Conservation (phyloP, 1,140 invertebrate genomes). For the Drosophila paulistorum region DNA sequence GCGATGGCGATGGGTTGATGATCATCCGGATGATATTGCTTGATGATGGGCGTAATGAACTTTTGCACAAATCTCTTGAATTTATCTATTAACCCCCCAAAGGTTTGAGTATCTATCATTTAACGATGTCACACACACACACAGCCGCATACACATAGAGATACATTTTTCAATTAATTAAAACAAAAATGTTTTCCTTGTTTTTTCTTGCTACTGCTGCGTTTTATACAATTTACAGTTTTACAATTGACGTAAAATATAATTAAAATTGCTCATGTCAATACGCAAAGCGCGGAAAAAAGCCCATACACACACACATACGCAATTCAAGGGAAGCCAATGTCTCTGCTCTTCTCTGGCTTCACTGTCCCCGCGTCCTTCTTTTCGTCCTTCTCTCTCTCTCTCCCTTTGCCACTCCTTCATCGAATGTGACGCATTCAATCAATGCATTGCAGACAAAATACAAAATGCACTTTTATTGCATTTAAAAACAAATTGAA, state of each 20-base stretch:
- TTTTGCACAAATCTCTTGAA: constrained; percentile 42
- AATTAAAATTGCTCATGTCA: constrained; percentile 75
- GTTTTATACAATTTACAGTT: constrained; percentile 54
- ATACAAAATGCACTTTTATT: constrained; percentile 78
- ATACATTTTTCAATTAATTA: constrained; percentile 78
- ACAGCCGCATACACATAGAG: constrained; percentile 2
- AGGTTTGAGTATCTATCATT: constrained; percentile 36
- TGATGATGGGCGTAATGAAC: constrained; percentile 68
- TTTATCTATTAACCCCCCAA: background rate
- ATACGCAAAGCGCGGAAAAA: constrained; percentile 48
- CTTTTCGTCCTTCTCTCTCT: background rate
- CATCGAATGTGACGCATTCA: constrained; percentile 65
- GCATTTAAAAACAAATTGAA: constrained; percentile 81
- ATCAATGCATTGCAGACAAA: constrained; percentile 77
- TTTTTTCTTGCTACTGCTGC: constrained; percentile 43
- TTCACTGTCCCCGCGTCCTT: background rate
- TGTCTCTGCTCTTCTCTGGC: constrained; percentile 6
- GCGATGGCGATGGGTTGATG: background rate
- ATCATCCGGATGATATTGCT: background rate
- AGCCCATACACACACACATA: constrained; percentile 14
- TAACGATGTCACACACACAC: constrained; percentile 37
- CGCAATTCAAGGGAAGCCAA: constrained; percentile 1
- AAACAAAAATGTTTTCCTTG: constrained; percentile 69
- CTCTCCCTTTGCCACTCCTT: background rate
- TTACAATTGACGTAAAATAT: constrained; percentile 80